phyloP scores from a whole-genome alignment of 2,797 vertebrate genomes.

The Nyctalus aviator region DNA sequence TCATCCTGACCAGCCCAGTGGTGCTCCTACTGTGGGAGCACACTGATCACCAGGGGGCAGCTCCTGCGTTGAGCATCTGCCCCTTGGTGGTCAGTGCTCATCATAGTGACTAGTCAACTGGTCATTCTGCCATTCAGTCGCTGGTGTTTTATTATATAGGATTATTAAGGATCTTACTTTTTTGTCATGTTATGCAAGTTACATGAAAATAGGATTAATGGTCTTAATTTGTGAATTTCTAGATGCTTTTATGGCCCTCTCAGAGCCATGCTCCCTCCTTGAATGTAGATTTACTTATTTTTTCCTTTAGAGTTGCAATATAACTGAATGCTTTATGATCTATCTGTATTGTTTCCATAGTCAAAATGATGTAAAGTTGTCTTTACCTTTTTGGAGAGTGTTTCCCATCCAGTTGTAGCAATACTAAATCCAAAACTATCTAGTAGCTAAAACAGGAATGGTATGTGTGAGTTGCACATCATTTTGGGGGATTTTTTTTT shows the following conservation, averaged over 20 bases:
- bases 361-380: not conserved
- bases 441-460: not conserved
- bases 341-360: not conserved
- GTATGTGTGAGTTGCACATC: not conserved
- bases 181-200: not conserved
- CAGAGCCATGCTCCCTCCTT: not conserved
- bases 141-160: too few relatives aligned
- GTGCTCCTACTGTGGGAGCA: too few relatives aligned
- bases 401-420: not conserved
- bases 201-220: not conserved
- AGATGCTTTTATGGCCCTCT: not conserved
- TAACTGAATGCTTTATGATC: not conserved
- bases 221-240: conserved; percentile 26
- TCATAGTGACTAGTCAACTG: too few relatives aligned
- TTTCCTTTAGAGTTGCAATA: not conserved
- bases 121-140: too few relatives aligned
- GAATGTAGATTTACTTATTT: not conserved
- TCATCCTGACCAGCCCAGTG: too few relatives aligned
- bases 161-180: not conserved
- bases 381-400: not conserved
- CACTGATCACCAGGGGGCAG: too few relatives aligned
- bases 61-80: too few relatives aligned
- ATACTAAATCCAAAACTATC: not conserved
- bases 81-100: too few relatives aligned
- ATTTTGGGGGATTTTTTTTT: conserved; percentile 25